Evolutionary conservation across 2,797 vertebrate genomes (phyloP).

Genomic region (Tangara arthus): DNA sequence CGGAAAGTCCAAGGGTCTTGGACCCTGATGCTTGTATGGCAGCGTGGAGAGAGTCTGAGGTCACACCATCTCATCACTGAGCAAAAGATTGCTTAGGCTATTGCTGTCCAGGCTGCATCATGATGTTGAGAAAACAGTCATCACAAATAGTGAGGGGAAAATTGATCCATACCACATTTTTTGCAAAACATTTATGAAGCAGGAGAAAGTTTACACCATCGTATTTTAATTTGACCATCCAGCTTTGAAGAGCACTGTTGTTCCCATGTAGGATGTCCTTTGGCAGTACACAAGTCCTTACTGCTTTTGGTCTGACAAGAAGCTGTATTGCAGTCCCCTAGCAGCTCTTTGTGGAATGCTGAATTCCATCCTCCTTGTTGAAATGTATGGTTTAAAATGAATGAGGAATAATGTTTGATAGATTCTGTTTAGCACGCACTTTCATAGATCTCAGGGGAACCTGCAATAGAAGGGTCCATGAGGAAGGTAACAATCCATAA

Average conservation of each 20-base stretch:
- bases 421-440: background rate
- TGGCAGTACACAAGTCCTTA: background rate
- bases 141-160: background rate
- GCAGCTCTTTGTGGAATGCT: background rate
- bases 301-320: background rate
- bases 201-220: background rate
- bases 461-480: background rate
- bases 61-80: background rate
- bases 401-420: background rate
- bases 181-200: background rate
- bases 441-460: background rate
- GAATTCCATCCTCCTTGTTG: background rate
- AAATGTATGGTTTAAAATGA: background rate
- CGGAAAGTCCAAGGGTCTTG: background rate
- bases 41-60: background rate
- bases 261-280: background rate
- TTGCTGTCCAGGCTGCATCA: background rate
- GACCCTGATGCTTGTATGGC: background rate
- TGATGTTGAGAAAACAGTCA: background rate
- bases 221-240: background rate
- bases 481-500: slow-evolving; percentile 39
- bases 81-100: background rate
- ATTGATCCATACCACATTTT: background rate
- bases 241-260: background rate
- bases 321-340: background rate